phyloP scores from a whole-genome alignment of 2,113 vertebrate species.

The Paracanthobrama guichenoti region DNA sequence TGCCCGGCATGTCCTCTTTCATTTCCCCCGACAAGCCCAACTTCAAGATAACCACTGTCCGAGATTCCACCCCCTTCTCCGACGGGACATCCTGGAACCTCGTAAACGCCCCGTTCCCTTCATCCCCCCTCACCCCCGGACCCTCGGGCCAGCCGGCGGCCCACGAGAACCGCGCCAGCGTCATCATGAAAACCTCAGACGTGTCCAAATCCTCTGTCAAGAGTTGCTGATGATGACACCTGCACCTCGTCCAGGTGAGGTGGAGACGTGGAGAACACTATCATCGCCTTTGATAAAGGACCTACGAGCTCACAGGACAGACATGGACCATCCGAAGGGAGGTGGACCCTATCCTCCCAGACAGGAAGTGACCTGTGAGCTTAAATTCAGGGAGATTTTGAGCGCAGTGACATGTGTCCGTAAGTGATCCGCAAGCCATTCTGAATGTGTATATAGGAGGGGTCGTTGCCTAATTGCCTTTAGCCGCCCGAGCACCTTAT shows the following conservation, averaged over 20 bases:
- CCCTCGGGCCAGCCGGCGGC: conserved; percentile 67
- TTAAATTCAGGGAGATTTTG: conserved; percentile 49
- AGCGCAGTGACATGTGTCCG: conserved; percentile 23
- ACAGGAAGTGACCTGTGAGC: neutral
- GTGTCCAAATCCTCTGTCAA: conserved; percentile 86
- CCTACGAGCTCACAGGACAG: conserved; percentile 25
- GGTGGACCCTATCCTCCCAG: neutral
- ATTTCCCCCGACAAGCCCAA: conserved; percentile 85
- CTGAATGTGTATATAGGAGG: conserved; percentile 63
- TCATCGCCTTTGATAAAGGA: neutral
- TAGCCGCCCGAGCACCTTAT: conserved; percentile 73
- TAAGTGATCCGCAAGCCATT: conserved; percentile 41
- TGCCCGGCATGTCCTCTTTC: conserved; percentile 91
- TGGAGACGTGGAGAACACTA: conserved; percentile 18
- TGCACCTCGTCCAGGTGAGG: conserved; percentile 49
- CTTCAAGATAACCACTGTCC: conserved; percentile 86
- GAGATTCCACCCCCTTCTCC: conserved; percentile 84
- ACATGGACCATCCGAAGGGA: neutral
- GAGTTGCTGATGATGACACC: conserved; percentile 75
- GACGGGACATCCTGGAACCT: conserved; percentile 72
- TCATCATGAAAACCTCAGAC: conserved; percentile 98
- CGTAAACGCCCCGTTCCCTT: conserved; percentile 69
- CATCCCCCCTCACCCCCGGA: neutral
- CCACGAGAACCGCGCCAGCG: conserved; percentile 88
- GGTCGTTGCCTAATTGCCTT: conserved; percentile 52